phyloP scores from a whole-genome alignment of 2,797 vertebrate species.

The Sparus aurata region DNA sequence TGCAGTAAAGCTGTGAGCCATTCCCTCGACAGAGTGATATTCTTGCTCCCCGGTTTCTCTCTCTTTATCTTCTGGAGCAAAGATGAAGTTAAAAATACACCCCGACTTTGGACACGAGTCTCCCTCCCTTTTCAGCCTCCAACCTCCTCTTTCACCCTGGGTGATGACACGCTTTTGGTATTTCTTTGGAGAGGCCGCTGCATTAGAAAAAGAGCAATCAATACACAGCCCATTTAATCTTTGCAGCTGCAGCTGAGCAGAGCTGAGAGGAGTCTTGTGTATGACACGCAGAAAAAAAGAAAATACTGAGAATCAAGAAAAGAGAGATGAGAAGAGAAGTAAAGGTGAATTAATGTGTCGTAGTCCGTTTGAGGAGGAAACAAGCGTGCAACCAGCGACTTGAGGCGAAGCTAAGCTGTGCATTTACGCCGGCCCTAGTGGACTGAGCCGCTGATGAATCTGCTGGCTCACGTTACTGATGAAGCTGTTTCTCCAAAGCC shows the following conservation, averaged over 20 bases:
- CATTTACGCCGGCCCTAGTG: constrained; percentile 55
- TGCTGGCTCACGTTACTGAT: constrained; percentile 65
- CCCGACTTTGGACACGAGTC: constrained; percentile 48
- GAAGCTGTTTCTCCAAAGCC: constrained; percentile 67
- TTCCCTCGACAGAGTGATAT: constrained; percentile 60
- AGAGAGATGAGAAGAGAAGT: constrained; percentile 50
- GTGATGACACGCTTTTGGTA: constrained; percentile 72
- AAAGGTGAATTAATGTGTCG: constrained; percentile 73
- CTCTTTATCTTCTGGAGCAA: constrained; percentile 59
- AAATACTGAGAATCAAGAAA: constrained; percentile 49
- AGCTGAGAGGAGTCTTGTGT: constrained; percentile 60
- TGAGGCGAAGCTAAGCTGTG: constrained; percentile 54
- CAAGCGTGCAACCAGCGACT: constrained; percentile 54
- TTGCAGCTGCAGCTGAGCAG: constrained; percentile 56
- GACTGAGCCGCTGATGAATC: constrained; percentile 71
- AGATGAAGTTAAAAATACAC: constrained; percentile 67
- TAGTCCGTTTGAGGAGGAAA: constrained; percentile 62
- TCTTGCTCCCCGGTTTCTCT: constrained; percentile 47
- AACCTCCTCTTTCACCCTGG: constrained; percentile 52
- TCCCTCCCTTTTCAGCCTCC: constrained; percentile 44
- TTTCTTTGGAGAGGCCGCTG: constrained; percentile 68
- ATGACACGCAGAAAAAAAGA: constrained; percentile 41
- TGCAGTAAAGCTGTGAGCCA: constrained; percentile 55
- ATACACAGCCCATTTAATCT: constrained; percentile 82
- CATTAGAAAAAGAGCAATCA: constrained; percentile 81